Base-by-base conservation (phyloP, 2,113 vertebrate genomes). In the Promerops cafer region DNA sequence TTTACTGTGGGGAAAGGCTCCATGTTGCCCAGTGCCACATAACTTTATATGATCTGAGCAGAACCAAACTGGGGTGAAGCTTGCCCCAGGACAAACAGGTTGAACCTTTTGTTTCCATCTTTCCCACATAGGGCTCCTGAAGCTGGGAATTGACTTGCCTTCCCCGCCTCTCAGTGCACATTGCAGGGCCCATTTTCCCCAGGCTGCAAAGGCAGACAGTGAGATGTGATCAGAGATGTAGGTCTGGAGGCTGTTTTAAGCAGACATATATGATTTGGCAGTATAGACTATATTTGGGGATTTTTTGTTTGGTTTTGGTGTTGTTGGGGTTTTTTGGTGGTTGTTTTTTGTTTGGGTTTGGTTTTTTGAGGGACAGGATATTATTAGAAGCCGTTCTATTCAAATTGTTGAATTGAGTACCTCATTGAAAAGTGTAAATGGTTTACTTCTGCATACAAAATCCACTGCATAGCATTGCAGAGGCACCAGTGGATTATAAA, bases 21-120 rank as follows among this genome's bases (percentile, higher is more conserved):
- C 3, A 6, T 9, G 6, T 27, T 31, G 6, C 27, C 6, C 52
- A 7, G 1, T 24, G n/a, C 27, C 18, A 7, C 28, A 11, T 0
- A 3, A 20, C 33, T 81, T 11, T 42, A 42, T 82, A 87, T 83
- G n/a, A 88, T 37, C 52, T 70, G 54, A 80, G 42, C 42, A 65
- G 33, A 76, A 42, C 20, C 57, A 54, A 61, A 69, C 11, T 12
- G 71, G 50, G 33, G 16, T 83, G 42, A 49, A 69, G 17, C 21
- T 88, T 61, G 27, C 16, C 33, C 49, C 11, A 4, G 57, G 16
- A 86, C 20, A 76, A 80, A 59, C 21, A 19, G 47, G 30, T 4
- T 3, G 0, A 18, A 35, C 52, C 27, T 81, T 79, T 79, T 45
- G 23, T 66, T 90, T 63, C 39, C 4, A 0, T 57, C 50, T 77